phyloP scores from a whole-genome alignment of 1,140 invertebrate genomes.

The Pararge aegeria region DNA sequence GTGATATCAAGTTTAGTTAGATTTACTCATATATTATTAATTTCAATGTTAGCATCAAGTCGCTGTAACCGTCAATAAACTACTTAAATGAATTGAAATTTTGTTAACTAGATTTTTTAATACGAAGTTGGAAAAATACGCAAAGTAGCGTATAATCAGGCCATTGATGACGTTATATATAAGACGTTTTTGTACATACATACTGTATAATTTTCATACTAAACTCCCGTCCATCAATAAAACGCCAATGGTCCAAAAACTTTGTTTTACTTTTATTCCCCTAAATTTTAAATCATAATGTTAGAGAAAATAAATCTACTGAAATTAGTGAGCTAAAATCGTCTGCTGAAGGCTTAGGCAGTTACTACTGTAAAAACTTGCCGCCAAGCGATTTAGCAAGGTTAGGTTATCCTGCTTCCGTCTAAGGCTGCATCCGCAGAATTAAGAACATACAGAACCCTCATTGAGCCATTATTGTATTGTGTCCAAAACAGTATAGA shows the following conservation, averaged over 20 bases:
- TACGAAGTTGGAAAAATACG: conserved; percentile 24
- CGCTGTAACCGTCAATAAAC: neutral
- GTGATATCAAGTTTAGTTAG: conserved; percentile 18
- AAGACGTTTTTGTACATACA: conserved; percentile 30
- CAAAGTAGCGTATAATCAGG: neutral
- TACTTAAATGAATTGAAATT: conserved; percentile 1
- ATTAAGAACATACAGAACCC: too few relatives aligned
- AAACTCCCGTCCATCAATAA: conserved; percentile 52
- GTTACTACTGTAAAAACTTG: too few relatives aligned
- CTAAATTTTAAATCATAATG: too few relatives aligned
- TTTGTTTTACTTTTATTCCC: neutral
- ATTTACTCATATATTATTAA: neutral
- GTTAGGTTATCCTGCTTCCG: too few relatives aligned
- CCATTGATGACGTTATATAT: conserved; percentile 2
- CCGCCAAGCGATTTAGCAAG: too few relatives aligned
- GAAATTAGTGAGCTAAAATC: too few relatives aligned
- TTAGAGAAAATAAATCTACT: too few relatives aligned
- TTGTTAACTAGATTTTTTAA: conserved; percentile 12
- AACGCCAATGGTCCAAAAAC: conserved; percentile 35
- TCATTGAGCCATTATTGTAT: too few relatives aligned
- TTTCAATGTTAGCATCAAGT: neutral
- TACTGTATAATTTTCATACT: conserved; percentile 13
- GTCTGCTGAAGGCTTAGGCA: too few relatives aligned
- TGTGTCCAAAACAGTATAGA: too few relatives aligned
- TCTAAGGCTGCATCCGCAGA: too few relatives aligned